Conservation (phyloP, 2,888 invertebrate species). For the Drosophila hawaiiensis region DNA sequence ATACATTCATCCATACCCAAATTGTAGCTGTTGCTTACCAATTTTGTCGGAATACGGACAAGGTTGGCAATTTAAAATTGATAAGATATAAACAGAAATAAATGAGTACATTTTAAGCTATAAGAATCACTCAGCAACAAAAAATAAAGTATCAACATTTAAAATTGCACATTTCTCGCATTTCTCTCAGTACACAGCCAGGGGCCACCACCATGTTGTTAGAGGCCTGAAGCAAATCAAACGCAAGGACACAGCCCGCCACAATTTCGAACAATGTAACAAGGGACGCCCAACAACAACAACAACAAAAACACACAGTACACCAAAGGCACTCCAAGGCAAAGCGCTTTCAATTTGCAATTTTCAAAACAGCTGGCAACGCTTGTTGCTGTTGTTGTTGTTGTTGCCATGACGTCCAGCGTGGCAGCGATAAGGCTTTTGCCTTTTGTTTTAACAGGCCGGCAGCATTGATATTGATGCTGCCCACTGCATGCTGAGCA, state of each 20-base stretch:
- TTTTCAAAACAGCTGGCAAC: conserved; percentile 52
- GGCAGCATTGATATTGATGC: conserved; percentile 12
- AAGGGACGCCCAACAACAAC: conserved; percentile 24
- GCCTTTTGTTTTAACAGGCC: conserved; percentile 51
- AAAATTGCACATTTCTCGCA: not conserved
- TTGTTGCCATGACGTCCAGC: conserved; percentile 39
- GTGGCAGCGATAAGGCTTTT: conserved; percentile 52
- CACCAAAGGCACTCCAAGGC: conserved; percentile 17
- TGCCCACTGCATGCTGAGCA: conserved; percentile 19
- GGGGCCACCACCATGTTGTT: not conserved
- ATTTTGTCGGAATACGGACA: too few species aligned
- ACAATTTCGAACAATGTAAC: conserved; percentile 53
- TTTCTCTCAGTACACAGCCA: not conserved
- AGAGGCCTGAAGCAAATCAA: conserved; percentile 53
- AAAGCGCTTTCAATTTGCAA: conserved; percentile 60
- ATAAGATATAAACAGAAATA: not conserved
- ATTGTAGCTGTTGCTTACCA: too few species aligned
- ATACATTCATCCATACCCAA: too few species aligned
- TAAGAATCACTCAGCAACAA: not conserved
- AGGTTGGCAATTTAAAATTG: not conserved
- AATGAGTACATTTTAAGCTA: not conserved
- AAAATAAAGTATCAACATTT: too few species aligned
- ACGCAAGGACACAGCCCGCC: conserved; percentile 56
- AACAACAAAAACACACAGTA: conserved; percentile 6
- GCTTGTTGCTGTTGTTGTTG: conserved; percentile 15